Base-by-base conservation (phyloP, 2,797 vertebrate species). In the Cossypha niveicapilla region DNA sequence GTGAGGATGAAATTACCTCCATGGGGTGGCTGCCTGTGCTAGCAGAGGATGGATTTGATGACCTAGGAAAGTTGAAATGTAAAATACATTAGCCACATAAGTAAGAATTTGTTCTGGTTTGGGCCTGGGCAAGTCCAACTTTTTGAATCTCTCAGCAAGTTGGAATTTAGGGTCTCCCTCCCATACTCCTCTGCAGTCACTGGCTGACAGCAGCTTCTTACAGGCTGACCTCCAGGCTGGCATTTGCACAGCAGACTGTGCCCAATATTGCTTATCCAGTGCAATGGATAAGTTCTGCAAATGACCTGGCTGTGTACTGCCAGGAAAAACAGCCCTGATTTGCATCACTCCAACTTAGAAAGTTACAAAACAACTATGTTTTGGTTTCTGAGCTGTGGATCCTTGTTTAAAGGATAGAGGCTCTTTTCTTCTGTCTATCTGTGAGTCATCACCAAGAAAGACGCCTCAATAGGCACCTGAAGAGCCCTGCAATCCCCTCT, bases 1-100 rank as follows among this genome's bases (percentile, higher is more conserved):
- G 22, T 60, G 77, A 48, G 35, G 47, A 53, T 42, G 48, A 67
- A 71, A 15, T 48, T 27, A 16, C n/a, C 30, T 86, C 30, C 60
- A 0, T 24, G 27, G 34, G 6, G 1, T 3, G 8, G 51, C 51
- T 74, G 57, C 42, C 66, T 41, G 25, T 13, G 10, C 27, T 56
- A 34, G 60, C n/a, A 37, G 27, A 35, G 22, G 18, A 7, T 81
- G 48, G 57, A 47, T 90, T 50, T 91, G 62, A 21, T 81, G 61
- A 47, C 39, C 39, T 60, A 23, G 32, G 32, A 86, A 71, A 13
- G 18, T 23, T 54, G 48, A 18, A 51, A 30, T 51, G 28, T 51
- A 11, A 51, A 51, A 30, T 51, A 22, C 28, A 8, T 57, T 83
- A 57, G 39, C 23, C n/a, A 22, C 25, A 37, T 41, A 60, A 67